These are phyloP conservation scores for Chamaea fasciata DNA, from an alignment of 2,113 vertebrate genomes.

Conservation along the genomic window DNA sequence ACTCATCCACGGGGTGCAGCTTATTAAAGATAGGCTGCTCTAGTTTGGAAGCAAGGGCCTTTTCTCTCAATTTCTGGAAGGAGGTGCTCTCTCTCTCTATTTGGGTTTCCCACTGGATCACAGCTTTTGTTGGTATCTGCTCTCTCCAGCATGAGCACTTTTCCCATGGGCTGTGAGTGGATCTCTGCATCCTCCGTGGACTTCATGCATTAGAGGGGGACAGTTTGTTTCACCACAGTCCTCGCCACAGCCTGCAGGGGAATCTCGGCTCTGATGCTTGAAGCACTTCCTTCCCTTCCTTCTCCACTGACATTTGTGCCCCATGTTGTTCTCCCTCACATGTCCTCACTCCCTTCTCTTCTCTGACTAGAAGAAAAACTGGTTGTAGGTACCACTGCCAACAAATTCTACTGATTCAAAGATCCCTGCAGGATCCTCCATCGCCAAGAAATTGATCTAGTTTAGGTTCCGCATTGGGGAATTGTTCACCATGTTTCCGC, in stretches of 20 bases:
- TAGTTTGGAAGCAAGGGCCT: not conserved
- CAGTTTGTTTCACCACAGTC: too few species aligned
- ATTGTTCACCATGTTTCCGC: too few species aligned
- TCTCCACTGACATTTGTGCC: too few species aligned
- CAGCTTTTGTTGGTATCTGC: not conserved
- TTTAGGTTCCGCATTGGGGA: too few species aligned
- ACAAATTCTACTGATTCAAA: not conserved
- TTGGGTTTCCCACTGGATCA: not conserved
- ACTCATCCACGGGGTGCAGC: fast-evolving
- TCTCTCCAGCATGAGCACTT: not conserved
- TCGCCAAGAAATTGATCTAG: too few species aligned
- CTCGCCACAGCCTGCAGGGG: too few species aligned
- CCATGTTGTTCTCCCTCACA: too few species aligned
- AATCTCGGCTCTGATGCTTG: too few species aligned
- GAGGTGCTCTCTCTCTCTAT: not conserved
- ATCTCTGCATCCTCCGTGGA: not conserved
- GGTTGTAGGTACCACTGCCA: not conserved
- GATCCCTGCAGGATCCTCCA: not conserved
- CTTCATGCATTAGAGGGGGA: too few species aligned
- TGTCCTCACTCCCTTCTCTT: too few species aligned
- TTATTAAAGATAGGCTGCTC: not conserved
- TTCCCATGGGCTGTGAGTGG: not conserved
- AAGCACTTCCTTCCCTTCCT: too few species aligned
- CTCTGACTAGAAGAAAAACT: too few species aligned
- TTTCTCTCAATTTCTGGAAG: not conserved